Percentiles rank a stretch among this genome's conserved stretches.
Conservation (phyloP, 2,797 vertebrate genomes). For the Dermochelys coriacea region DNA sequence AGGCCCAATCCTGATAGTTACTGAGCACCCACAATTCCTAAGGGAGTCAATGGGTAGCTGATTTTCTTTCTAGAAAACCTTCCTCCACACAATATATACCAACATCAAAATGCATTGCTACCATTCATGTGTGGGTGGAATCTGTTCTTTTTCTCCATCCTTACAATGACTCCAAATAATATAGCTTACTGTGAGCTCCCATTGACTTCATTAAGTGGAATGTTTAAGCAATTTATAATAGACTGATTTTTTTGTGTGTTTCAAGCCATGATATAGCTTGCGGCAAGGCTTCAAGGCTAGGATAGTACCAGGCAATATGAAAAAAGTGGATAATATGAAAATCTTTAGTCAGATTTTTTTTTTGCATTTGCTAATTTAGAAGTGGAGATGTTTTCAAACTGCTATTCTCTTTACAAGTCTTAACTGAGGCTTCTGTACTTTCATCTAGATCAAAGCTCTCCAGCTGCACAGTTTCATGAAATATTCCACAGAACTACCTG, state of each 20-base stretch:
- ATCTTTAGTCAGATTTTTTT: background rate
- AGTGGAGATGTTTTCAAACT: slow-evolving; percentile 46
- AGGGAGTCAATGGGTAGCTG: background rate
- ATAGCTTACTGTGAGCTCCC: background rate
- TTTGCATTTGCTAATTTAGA: slow-evolving; percentile 35
- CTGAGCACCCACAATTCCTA: background rate
- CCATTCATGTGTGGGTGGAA: background rate
- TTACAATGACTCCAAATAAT: background rate
- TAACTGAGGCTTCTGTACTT: slow-evolving; percentile 54
- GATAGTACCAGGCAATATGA: background rate
- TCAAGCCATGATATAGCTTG: background rate
- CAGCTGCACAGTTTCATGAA: slow-evolving; percentile 16
- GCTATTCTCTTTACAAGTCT: slow-evolving; percentile 23
- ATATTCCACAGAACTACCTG: slow-evolving; percentile 33
- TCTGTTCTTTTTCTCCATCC: background rate
- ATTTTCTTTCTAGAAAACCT: slow-evolving; percentile 7
- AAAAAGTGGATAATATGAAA: background rate
- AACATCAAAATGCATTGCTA: slow-evolving; percentile 19
- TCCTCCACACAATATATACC: slow-evolving; percentile 7
- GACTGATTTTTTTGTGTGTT: background rate
- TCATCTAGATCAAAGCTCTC: slow-evolving; percentile 64
- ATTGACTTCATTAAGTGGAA: background rate
- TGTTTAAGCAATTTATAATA: slow-evolving; percentile 18
- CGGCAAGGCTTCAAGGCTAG: background rate
- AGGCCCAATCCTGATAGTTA: background rate